These are phyloP conservation scores for Eristalis tenax DNA, from an alignment of 2,888 invertebrate species.

Conservation along the genomic window DNA sequence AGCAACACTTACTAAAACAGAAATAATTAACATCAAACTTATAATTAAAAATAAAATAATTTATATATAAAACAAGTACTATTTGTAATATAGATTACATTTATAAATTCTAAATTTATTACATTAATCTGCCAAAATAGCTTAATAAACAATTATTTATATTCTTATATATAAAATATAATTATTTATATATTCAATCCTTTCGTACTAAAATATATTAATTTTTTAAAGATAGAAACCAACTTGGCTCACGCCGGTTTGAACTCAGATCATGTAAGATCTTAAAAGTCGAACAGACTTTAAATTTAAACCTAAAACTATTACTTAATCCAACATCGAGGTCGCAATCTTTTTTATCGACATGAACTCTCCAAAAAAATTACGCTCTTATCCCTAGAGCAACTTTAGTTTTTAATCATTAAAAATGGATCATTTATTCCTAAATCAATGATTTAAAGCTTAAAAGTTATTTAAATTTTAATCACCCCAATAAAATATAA, in stretches of 20 bases:
- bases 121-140: constrained; percentile 87
- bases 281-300: constrained; percentile 92
- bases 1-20: constrained; percentile 85
- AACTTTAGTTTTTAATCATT: constrained; percentile 87
- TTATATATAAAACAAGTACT: constrained; percentile 83
- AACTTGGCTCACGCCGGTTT: constrained; percentile 93
- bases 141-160: constrained; percentile 74
- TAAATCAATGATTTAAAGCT: constrained; percentile 79
- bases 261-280: constrained; percentile 94
- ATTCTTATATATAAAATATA: constrained; percentile 78
- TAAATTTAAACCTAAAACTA: constrained; percentile 84
- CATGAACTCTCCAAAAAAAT: constrained; percentile 89
- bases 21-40: constrained; percentile 83
- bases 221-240: constrained; percentile 89
- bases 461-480: constrained; percentile 84
- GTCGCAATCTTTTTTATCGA: constrained; percentile 90
- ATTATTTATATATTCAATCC: constrained; percentile 85
- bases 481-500: constrained; percentile 86
- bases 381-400: constrained; percentile 93
- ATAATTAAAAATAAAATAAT: constrained; percentile 81
- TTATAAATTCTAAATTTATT: constrained; percentile 87
- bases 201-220: constrained; percentile 89
- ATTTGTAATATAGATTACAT: constrained; percentile 83
- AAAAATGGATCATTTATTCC: constrained; percentile 84
- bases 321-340: constrained; percentile 94